These are phyloP conservation scores for Epinephelus lanceolatus DNA, from an alignment of 2,113 vertebrate species.

Conservation along the genomic window DNA sequence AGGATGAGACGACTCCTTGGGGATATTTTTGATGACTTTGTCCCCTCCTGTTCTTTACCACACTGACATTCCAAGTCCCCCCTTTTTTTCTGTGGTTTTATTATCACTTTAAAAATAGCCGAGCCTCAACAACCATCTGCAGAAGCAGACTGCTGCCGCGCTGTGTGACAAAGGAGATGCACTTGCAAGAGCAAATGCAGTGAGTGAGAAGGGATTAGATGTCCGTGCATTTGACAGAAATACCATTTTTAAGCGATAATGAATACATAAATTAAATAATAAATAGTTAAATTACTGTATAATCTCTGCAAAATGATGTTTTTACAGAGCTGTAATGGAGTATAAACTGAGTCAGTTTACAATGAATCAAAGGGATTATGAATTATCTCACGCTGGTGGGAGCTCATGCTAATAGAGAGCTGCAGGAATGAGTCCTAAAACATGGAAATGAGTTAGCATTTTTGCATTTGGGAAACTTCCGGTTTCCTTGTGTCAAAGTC, in stretches of 20 bases:
- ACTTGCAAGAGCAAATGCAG: constrained; percentile 6
- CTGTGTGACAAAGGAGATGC: constrained; percentile 15
- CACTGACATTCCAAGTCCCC: constrained; percentile 39
- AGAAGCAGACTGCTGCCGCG: constrained; percentile 10
- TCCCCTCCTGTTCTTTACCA: constrained; percentile 54
- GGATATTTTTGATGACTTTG: constrained; percentile 69
- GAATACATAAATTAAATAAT: neutral
- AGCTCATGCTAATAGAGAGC: neutral
- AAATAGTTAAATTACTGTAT: neutral
- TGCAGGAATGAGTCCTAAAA: too few species aligned
- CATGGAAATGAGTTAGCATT: too few species aligned
- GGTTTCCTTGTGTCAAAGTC: too few species aligned
- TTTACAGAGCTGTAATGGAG: neutral
- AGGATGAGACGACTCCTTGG: constrained; percentile 60
- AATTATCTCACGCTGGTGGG: neutral
- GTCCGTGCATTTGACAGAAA: neutral
- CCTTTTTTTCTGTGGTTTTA: constrained; percentile 39
- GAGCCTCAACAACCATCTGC: constrained; percentile 9
- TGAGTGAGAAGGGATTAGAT: constrained; percentile 11
- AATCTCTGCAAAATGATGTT: neutral
- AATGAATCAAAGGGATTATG: neutral
- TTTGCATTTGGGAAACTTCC: too few species aligned
- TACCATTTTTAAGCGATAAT: neutral
- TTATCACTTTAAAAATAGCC: constrained; percentile 58
- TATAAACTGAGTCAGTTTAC: constrained; percentile 5